Conservation (phyloP, 2,797 vertebrate species). For the Amazonetta brasiliensis region DNA sequence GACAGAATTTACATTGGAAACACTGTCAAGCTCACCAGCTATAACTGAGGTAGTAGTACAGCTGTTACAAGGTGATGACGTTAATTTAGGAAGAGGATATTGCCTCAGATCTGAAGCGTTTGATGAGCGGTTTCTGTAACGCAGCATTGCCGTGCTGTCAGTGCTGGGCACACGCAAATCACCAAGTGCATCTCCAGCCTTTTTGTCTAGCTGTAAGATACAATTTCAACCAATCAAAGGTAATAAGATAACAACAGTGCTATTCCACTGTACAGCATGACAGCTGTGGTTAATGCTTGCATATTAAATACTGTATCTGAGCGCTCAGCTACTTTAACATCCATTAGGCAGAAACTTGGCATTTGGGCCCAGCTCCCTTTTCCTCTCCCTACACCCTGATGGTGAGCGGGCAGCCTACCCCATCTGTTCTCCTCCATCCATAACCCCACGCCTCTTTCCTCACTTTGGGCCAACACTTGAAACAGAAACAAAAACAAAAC, state of each 20-base stretch:
- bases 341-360: neutral
- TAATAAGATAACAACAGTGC: constrained; percentile 49
- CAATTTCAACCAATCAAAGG: constrained; percentile 47
- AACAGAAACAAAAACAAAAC: neutral
- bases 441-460: neutral
- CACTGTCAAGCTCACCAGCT: constrained; percentile 14
- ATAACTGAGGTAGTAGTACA: constrained; percentile 22
- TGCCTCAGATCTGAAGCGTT: constrained; percentile 32
- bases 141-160: constrained; percentile 13
- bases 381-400: neutral
- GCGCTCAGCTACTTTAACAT: neutral
- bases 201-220: constrained; percentile 13
- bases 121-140: constrained; percentile 45
- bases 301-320: neutral
- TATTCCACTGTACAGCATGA: neutral
- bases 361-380: neutral
- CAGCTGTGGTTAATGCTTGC: constrained; percentile 42
- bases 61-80: constrained; percentile 38
- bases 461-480: neutral
- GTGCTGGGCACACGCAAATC: neutral
- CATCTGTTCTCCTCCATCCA: neutral
- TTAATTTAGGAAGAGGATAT: constrained; percentile 62
- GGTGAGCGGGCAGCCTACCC: neutral
- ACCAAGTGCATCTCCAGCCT: constrained; percentile 5
- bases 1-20: constrained; percentile 42